Evolutionary conservation across 2,797 vertebrate species (phyloP).

Genomic region (Pantherophis vulpinus): DNA sequence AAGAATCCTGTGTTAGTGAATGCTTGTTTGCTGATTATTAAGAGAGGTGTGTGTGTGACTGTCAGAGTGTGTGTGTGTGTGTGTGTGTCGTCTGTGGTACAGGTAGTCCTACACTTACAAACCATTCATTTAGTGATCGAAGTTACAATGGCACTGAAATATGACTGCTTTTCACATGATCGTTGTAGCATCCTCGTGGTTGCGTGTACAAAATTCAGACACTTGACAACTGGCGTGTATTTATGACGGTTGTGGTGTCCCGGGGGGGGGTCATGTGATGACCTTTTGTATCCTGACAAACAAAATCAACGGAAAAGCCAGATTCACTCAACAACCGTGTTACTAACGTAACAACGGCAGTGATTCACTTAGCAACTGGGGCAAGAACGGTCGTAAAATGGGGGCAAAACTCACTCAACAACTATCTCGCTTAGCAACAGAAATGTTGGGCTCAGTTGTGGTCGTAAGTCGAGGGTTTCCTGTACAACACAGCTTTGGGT

Average conservation of each 20-base stretch:
- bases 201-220: neutral
- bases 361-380: neutral
- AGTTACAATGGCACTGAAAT: neutral
- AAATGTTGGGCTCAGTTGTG: neutral
- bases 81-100: neutral
- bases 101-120: neutral
- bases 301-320: neutral
- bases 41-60: neutral
- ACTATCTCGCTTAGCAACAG: neutral
- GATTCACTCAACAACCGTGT: neutral
- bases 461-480: neutral
- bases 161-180: no score
- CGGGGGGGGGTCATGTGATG: neutral
- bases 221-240: neutral
- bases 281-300: neutral
- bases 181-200: neutral
- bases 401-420: neutral
- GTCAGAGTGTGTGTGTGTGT: constrained; percentile 25
- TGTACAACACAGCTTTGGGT: neutral
- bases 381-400: neutral
- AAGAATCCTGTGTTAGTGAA: constrained; percentile 13
- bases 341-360: neutral
- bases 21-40: neutral
- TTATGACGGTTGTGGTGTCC: neutral
- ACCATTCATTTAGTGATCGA: neutral